Percentiles rank a stretch among this genome's conserved stretches.
phyloP scores from a whole-genome alignment of 2,113 vertebrate genomes.

The Apodemus speciosus region DNA sequence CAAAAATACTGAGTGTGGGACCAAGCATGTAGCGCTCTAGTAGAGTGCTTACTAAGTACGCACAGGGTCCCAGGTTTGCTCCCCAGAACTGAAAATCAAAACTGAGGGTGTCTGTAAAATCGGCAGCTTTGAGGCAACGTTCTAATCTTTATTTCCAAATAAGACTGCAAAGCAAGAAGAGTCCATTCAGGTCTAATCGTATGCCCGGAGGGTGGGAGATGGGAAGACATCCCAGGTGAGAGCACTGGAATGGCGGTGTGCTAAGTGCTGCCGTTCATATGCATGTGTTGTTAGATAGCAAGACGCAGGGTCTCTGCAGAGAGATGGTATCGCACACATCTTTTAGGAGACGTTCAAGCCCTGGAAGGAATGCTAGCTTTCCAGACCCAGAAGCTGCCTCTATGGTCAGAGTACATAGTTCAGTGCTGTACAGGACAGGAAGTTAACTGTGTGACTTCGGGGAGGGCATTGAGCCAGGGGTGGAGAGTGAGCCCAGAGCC shows the following conservation, averaged over 20 bases:
- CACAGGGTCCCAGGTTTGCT: not conserved
- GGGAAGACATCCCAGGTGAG: not conserved
- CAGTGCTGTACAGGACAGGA: not conserved
- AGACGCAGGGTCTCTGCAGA: not conserved
- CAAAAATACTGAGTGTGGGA: not conserved
- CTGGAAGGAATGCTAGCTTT: not conserved
- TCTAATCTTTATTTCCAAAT: conserved; percentile 4
- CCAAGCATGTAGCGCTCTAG: not conserved
- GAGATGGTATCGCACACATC: not conserved
- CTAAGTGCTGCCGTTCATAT: not conserved
- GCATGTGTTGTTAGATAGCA: not conserved
- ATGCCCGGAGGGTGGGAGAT: not conserved
- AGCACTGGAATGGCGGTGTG: not conserved
- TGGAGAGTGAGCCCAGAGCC: not conserved
- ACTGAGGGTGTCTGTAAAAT: not conserved
- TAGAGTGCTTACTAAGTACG: not conserved
- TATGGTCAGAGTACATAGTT: not conserved
- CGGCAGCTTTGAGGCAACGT: not conserved
- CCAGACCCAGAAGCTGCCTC: not conserved
- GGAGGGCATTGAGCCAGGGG: not conserved
- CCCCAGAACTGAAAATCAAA: not conserved
- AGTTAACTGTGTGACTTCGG: not conserved
- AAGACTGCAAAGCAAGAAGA: not conserved
- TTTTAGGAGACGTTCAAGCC: not conserved
- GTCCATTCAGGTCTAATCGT: not conserved